phyloP scores from a whole-genome alignment of 2,113 vertebrate species.

The Rhagologus leucostigma region DNA sequence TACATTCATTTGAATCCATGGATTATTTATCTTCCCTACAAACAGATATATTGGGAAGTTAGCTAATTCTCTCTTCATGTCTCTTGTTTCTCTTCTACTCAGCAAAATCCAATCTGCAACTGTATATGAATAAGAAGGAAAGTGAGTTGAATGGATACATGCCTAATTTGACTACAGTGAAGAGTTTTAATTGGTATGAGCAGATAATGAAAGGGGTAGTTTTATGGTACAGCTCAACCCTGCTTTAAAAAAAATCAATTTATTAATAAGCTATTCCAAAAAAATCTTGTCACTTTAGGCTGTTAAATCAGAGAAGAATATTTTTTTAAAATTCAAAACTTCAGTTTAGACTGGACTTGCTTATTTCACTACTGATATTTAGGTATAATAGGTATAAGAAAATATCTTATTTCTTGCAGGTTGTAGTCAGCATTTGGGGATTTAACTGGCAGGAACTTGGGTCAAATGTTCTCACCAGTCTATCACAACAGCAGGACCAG shows the following conservation, averaged over 20 bases:
- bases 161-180: background rate
- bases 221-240: background rate
- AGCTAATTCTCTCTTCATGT: background rate
- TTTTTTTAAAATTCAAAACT: background rate
- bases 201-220: background rate
- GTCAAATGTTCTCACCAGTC: background rate
- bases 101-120: background rate
- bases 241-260: background rate
- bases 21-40: background rate
- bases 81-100: background rate
- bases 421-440: background rate
- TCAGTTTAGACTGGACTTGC: background rate
- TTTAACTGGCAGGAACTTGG: background rate
- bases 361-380: background rate
- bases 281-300: background rate
- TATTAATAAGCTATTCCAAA: background rate
- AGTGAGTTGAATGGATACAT: background rate
- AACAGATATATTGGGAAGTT: background rate
- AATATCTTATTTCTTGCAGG: background rate
- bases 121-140: background rate
- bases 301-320: background rate
- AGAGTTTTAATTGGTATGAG: background rate
- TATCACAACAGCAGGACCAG: background rate
- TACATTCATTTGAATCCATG: background rate
- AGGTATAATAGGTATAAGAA: background rate